Evolutionary conservation across 2,113 vertebrate genomes (phyloP), one percentile per base, ranked within the genome.

Genomic region (Tyrannus savana): DNA sequence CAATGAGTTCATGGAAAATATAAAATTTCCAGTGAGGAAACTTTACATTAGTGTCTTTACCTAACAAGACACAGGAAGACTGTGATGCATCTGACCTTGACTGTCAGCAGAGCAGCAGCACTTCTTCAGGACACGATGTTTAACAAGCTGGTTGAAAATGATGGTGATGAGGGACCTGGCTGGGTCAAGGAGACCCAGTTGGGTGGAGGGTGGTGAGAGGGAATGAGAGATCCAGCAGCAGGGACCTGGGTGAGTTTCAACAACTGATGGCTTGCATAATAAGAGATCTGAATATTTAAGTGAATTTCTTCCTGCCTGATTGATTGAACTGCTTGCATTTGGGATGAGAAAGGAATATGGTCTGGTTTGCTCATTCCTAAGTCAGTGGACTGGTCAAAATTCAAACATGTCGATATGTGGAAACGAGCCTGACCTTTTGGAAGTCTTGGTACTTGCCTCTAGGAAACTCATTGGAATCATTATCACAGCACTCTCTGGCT

Each of bases 1-100:
- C 58, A 76, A 67, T 0, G 0, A 0, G 1, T 63, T 59, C 18
- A 42, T 3, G 35, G 49, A 55, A 92, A 90, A 91, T 52, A 42
- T 4, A 39, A 31, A 5, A 55, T 46, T 84, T 78, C 35, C 72
- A 71, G 42, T 8, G 66, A 74, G 44, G n/a, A 92, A 93, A 59
- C 46, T 77, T 58, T 12, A 64, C n/a, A 33, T 87, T 47, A 56
- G 30, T 8, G 2, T 49, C 59, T 55, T 76, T 37, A 58, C 18
- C 55, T 72, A 52, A 76, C 0, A 0, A 49, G 59, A 63, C 39
- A 47, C 2, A 12, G 25, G 19, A 71, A 76, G 75, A 55, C 1
- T 25, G 13, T 59, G 86, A 0, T 7, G 28, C 15, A 59, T 17
- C 19, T 71, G 64, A 90, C 39, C 71, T 55, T 56, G 66, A 35